These are phyloP conservation scores for Amphipoea lucens DNA, from an alignment of 2,888 invertebrate genomes.

Conservation along the genomic window DNA sequence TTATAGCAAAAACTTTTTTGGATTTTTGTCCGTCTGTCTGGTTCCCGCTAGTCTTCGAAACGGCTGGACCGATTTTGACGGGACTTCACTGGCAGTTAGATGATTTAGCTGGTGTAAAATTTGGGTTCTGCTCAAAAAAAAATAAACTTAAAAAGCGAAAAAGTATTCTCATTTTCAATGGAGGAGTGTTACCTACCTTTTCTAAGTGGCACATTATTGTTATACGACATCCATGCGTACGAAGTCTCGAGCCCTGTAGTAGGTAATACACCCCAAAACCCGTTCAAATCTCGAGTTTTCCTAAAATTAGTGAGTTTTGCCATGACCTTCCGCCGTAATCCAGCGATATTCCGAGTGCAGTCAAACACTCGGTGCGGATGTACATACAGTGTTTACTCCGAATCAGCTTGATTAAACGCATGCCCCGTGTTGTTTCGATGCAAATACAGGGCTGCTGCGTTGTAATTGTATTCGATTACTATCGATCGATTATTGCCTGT, in stretches of 20 bases:
- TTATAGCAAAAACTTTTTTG: too few relatives aligned
- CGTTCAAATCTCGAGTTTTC: neutral
- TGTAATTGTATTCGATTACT: slow-evolving; percentile 44
- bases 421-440: slow-evolving; percentile 34
- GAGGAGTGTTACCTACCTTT: neutral
- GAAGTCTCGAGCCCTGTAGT: neutral
- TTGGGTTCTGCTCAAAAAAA: neutral
- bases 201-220: neutral
- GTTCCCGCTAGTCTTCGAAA: too few relatives aligned
- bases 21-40: too few relatives aligned
- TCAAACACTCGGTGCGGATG: slow-evolving; percentile 39
- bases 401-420: slow-evolving; percentile 61
- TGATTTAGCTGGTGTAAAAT: too few relatives aligned
- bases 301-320: neutral
- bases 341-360: slow-evolving; percentile 30
- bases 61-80: too few relatives aligned
- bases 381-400: slow-evolving; percentile 52
- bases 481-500: slow-evolving; percentile 7
- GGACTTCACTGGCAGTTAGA: too few relatives aligned
- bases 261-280: neutral
- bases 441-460: slow-evolving; percentile 42
- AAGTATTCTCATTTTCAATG: neutral
- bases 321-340: slow-evolving; percentile 49
- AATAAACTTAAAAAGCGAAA: neutral
- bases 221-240: neutral